A percentile compares a stretch with the other conserved stretches of the same genome.
Conservation (phyloP, 1,140 invertebrate genomes). For the Polypedilum pembai region DNA sequence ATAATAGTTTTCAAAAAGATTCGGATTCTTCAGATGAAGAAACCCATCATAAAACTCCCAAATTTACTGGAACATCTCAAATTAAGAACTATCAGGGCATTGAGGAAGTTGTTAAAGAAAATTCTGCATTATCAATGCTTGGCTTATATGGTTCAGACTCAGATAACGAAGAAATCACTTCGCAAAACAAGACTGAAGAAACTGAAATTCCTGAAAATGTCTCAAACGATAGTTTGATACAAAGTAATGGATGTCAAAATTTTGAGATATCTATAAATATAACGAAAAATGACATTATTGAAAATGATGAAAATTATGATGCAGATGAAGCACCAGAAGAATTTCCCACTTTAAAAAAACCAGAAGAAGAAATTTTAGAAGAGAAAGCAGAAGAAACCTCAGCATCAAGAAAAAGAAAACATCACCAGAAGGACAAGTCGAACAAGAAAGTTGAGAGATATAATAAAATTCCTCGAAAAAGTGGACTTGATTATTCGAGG, state of each 20-base stretch:
- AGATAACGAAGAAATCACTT: not conserved
- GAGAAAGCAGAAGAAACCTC: constrained; percentile 31
- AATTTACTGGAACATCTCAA: not conserved
- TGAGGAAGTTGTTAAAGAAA: not conserved
- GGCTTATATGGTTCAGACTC: constrained; percentile 2
- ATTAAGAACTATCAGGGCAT: not conserved
- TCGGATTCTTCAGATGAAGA: not conserved
- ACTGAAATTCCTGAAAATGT: not conserved
- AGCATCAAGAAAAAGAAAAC: constrained; percentile 31
- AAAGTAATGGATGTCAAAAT: not conserved
- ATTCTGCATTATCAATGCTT: not conserved
- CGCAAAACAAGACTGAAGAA: not conserved
- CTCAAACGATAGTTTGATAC: too few relatives aligned
- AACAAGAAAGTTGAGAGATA: constrained; percentile 31
- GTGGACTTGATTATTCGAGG: constrained; percentile 37
- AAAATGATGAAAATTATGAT: constrained; percentile 32
- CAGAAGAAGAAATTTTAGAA: constrained; percentile 31
- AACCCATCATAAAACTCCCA: not conserved
- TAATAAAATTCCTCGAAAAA: constrained; percentile 31
- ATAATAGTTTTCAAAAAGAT: too few relatives aligned
- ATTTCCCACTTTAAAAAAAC: not conserved
- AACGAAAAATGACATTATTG: constrained; percentile 34
- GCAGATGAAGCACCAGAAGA: constrained; percentile 36
- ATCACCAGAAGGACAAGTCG: not conserved
- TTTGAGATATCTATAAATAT: not conserved